Evolutionary conservation across 2,113 vertebrate species (phyloP).

Genomic region (Oryzias melastigma): DNA sequence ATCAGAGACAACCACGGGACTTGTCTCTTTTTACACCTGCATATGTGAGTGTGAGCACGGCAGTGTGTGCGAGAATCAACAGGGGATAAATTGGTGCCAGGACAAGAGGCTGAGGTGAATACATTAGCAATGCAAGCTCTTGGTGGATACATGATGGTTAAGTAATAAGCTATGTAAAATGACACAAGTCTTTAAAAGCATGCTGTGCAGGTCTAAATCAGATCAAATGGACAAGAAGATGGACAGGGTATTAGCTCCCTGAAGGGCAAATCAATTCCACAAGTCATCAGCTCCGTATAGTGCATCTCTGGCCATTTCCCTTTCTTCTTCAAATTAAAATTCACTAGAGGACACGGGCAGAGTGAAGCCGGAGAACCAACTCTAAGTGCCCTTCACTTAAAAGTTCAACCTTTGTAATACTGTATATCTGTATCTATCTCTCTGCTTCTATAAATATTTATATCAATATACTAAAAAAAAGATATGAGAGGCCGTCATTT

Average conservation of each 20-base stretch:
- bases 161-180: slow-evolving; percentile 54
- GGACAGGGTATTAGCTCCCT: slow-evolving; percentile 46
- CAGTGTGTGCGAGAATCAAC: slow-evolving; percentile 30
- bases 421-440: too few species aligned
- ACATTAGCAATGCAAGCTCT: slow-evolving; percentile 46
- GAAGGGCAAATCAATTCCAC: slow-evolving; percentile 70
- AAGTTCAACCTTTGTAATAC: neutral
- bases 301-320: slow-evolving; percentile 51
- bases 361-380: slow-evolving; percentile 21
- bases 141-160: slow-evolving; percentile 59
- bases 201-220: slow-evolving; percentile 26
- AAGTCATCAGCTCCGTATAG: slow-evolving; percentile 54
- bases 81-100: slow-evolving; percentile 46
- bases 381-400: slow-evolving; percentile 24
- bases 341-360: slow-evolving; percentile 35
- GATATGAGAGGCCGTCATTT: too few species aligned
- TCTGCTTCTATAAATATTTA: too few species aligned
- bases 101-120: slow-evolving; percentile 53
- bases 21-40: slow-evolving; percentile 15
- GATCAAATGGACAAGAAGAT: slow-evolving; percentile 38
- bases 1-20: slow-evolving; percentile 70
- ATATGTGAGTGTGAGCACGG: slow-evolving; percentile 8
- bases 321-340: slow-evolving; percentile 69
- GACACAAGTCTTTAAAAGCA: slow-evolving; percentile 43
- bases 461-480: too few species aligned